A percentile compares a stretch with the other conserved stretches of the same genome.
These are phyloP conservation scores for Pterostichus madidus DNA, from an alignment of 2,888 invertebrate species.

Conservation along the genomic window DNA sequence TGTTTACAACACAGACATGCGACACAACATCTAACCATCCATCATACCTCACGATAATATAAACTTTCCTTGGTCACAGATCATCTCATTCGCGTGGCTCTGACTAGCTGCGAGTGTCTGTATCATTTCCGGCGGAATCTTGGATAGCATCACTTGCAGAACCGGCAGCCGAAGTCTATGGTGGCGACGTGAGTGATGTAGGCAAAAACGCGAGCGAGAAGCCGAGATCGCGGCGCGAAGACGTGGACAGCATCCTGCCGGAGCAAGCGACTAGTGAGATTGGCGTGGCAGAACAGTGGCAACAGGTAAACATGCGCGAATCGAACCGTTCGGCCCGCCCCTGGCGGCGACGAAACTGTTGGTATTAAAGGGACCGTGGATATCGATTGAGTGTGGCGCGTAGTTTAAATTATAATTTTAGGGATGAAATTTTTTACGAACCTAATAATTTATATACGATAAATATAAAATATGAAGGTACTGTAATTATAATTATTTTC, in stretches of 20 bases:
- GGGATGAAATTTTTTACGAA: not conserved
- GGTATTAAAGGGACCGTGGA: not conserved
- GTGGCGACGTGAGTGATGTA: not conserved
- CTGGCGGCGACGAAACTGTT: not conserved
- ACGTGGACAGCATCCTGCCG: constrained; percentile 44
- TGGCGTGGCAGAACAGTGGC: constrained; percentile 51
- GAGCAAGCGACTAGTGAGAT: constrained; percentile 24
- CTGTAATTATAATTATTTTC: too few relatives aligned
- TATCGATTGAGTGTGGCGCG: constrained; percentile 37
- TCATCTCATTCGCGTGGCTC: not conserved
- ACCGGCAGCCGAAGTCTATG: not conserved
- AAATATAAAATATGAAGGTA: too few relatives aligned
- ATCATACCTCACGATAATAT: constrained; percentile 39
- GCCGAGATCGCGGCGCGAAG: not conserved
- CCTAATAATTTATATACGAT: too few relatives aligned
- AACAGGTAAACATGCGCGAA: constrained; percentile 64
- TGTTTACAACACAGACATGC: constrained; percentile 16
- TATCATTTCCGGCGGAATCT: not conserved
- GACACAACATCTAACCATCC: constrained; percentile 18
- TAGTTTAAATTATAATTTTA: constrained; percentile 2
- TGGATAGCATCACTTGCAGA: not conserved
- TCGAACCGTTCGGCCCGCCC: constrained; percentile 49
- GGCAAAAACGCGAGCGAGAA: not conserved
- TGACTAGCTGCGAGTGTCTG: not conserved
- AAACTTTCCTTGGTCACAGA: constrained; percentile 1